Base-by-base conservation (phyloP, 2,113 vertebrate genomes). In the Channa argus region DNA sequence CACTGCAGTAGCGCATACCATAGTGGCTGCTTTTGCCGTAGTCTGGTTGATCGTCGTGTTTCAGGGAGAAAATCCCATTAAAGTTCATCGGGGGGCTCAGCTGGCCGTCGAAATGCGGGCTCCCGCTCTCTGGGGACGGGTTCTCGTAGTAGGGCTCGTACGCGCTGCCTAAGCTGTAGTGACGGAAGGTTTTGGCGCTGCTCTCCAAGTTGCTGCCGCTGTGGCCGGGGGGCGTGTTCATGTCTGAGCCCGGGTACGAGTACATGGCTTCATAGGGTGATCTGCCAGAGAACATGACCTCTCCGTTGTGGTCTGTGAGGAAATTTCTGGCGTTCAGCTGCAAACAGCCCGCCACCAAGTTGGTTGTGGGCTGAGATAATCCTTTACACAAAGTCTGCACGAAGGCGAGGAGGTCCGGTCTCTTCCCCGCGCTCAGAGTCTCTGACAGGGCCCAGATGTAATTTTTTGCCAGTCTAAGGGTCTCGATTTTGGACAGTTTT, bases 371-470 rank as follows among this genome's bases (percentile, higher is more conserved):
- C 90, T 99, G 98, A 49, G 98, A 99, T 85, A 99, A 94, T 93
- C 98, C 98, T 93, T 99, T 99, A 92, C 98, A 99, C 89, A 99
- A 93, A 92, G 97, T 99, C 92, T 99, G 97, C 53, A 99, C 98
- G 52, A 99, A 99, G 3, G 96, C 95, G 79, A 99, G 96, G 66
- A 99, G 95, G 84, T 99, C 98, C 0, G 98, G 98, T 91, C 96
- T 95, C 90, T 99, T 99, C 72, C 98, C 98, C 6, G 97, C 96
- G 78, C 97, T 95, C 80, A 99, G 94, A 51, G 98, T 99, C 94
- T 99, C 98, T 3, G 98, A 97, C 87, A 99, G 95, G 89, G 98
- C 98, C 97, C 98, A 99, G 91, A 99, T 99, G 91, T 99, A 99
- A 88, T 99, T 99, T 90, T 99, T 99, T 53, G 98, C 98, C 82